A percentile compares a stretch with the other conserved stretches of the same genome.
phyloP scores from a whole-genome alignment of 2,888 invertebrate species.

The Ecliptopera silaceata region DNA sequence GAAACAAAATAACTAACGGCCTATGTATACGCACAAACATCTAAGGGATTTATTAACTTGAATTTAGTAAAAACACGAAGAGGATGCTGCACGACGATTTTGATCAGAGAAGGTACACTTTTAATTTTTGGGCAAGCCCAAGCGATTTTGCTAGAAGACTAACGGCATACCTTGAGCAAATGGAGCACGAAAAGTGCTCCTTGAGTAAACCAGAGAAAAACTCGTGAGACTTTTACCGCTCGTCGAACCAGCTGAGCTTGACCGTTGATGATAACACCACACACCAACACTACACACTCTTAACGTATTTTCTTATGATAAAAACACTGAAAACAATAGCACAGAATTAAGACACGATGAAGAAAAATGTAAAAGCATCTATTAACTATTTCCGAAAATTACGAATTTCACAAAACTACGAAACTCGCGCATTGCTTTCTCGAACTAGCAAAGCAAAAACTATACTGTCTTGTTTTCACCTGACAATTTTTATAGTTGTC shows the following conservation, averaged over 20 bases:
- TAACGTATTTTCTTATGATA: constrained; percentile 15
- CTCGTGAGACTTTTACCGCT: constrained; percentile 79
- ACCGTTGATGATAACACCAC: constrained; percentile 69
- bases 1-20: constrained; percentile 46
- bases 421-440: constrained; percentile 8
- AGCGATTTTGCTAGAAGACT: constrained; percentile 10
- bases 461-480: neutral
- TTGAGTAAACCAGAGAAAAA: constrained; percentile 62
- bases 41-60: neutral
- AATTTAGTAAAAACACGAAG: constrained; percentile 27
- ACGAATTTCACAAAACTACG: neutral
- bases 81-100: neutral
- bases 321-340: neutral
- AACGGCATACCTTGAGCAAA: constrained; percentile 77
- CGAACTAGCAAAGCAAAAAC: constrained; percentile 36
- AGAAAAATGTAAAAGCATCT: constrained; percentile 3
- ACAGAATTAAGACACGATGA: neutral
- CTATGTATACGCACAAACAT: constrained; percentile 14
- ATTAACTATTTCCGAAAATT: neutral
- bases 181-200: constrained; percentile 76
- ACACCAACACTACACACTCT: constrained; percentile 48
- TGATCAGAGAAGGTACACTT: neutral
- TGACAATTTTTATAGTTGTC: neutral
- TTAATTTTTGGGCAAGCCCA: neutral
- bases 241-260: constrained; percentile 79